Conservation (phyloP, 2,888 invertebrate genomes). For the Strigamia transsilvanica region DNA sequence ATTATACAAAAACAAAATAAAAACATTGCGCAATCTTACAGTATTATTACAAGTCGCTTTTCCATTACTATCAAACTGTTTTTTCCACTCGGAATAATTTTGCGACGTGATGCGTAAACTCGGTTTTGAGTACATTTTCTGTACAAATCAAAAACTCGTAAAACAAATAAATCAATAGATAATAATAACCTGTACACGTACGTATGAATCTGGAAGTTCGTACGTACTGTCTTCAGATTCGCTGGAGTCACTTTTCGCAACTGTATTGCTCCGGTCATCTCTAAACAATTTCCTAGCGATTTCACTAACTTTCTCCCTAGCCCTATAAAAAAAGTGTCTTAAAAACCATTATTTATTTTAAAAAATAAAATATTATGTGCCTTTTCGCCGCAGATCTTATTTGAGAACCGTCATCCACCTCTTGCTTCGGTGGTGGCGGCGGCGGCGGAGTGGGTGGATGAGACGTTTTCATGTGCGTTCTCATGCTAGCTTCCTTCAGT, state of each 20-base stretch:
- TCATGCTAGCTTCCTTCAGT: conserved; percentile 52
- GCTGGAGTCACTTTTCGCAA: not conserved
- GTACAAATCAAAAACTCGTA: not conserved
- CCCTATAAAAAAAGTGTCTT: conserved; percentile 14
- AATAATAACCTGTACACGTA: not conserved
- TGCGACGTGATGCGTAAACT: not conserved
- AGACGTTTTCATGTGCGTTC: conserved; percentile 52
- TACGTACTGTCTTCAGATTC: conserved; percentile 16
- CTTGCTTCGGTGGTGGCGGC: not conserved
- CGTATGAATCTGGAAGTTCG: not conserved
- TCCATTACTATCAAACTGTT: not conserved
- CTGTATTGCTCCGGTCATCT: not conserved
- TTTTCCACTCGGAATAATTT: not conserved
- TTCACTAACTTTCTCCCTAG: conserved; percentile 44
- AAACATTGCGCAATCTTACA: not conserved
- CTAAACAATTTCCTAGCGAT: conserved; percentile 2
- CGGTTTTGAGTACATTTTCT: conserved; percentile 10
- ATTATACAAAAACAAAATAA: not conserved
- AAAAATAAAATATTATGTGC: not conserved
- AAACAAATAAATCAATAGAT: not conserved
- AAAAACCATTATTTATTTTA: not conserved
- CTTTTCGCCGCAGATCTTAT: not conserved
- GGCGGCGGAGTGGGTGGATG: conserved; percentile 53
- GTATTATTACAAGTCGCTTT: not conserved
- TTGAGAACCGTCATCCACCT: not conserved